phyloP scores from a whole-genome alignment of 2,888 invertebrate species.

The Diploptera punctata region DNA sequence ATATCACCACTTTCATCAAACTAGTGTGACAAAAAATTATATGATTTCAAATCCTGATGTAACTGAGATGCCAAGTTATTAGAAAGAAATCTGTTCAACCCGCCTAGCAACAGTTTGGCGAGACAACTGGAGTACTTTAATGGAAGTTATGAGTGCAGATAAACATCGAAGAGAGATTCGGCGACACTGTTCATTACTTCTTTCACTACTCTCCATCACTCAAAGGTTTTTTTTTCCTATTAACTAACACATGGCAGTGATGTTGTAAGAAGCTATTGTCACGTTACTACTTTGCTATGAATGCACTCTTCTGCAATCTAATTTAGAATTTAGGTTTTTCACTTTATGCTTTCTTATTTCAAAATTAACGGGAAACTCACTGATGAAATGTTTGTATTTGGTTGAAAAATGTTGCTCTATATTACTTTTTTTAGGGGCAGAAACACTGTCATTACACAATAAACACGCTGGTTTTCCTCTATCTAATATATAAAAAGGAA shows the following conservation, averaged over 20 bases:
- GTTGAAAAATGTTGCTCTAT: background rate
- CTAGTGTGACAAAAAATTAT: background rate
- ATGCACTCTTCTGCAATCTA: too few relatives aligned
- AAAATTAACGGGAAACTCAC: constrained; percentile 1
- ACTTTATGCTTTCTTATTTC: background rate
- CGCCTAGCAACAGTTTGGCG: constrained; percentile 6
- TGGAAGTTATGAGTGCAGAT: constrained; percentile 3
- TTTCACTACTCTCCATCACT: background rate
- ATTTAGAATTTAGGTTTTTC: constrained; percentile 4
- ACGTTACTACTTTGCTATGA: background rate
- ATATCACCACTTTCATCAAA: constrained; percentile 3
- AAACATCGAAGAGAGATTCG: background rate
- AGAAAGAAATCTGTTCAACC: background rate
- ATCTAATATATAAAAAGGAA: too few relatives aligned
- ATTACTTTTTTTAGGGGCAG: background rate
- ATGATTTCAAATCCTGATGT: background rate
- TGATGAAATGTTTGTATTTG: background rate
- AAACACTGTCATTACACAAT: constrained; percentile 3
- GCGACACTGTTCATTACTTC: background rate
- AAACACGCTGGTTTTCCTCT: too few relatives aligned
- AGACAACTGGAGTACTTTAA: background rate
- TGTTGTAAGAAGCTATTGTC: constrained; percentile 13
- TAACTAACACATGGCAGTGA: background rate
- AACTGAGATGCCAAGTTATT: background rate
- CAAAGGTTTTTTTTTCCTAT: constrained; percentile 8